Conservation (phyloP, 2,888 invertebrate species). For the Drosophila leonis region DNA sequence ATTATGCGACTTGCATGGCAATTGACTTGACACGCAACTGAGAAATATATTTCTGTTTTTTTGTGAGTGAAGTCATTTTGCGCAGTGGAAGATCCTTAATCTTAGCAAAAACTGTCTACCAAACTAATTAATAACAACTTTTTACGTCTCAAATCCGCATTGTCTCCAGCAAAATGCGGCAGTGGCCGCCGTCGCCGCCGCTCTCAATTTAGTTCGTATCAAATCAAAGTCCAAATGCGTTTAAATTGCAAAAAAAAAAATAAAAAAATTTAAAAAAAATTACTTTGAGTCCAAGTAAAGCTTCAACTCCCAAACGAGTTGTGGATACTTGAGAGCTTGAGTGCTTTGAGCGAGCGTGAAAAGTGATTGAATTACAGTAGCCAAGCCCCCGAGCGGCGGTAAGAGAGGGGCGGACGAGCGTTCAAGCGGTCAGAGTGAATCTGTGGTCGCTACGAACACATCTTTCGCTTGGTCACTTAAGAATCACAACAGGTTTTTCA, state of each 20-base stretch:
- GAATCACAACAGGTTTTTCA: slow-evolving; percentile 52
- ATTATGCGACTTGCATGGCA: slow-evolving; percentile 44
- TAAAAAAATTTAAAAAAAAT: background rate
- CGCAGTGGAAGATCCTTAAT: slow-evolving; percentile 34
- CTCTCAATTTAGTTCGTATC: slow-evolving; percentile 32
- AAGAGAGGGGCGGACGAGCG: background rate
- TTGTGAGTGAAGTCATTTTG: slow-evolving; percentile 16
- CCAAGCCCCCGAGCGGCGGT: background rate
- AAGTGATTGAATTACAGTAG: slow-evolving; percentile 65
- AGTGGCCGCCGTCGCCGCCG: slow-evolving; percentile 9
- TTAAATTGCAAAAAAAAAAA: slow-evolving; percentile 39
- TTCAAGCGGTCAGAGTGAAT: background rate
- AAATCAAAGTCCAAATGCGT: slow-evolving; percentile 61
- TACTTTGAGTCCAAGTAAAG: slow-evolving; percentile 21
- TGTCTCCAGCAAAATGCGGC: slow-evolving; percentile 8
- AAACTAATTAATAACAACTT: slow-evolving; percentile 34
- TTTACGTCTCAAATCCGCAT: slow-evolving; percentile 6
- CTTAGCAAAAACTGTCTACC: slow-evolving; percentile 8
- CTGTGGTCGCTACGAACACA: slow-evolving; percentile 30
- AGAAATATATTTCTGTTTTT: slow-evolving; percentile 19
- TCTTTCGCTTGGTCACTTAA: slow-evolving; percentile 47
- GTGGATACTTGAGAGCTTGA: slow-evolving; percentile 40
- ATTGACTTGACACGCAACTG: slow-evolving; percentile 38
- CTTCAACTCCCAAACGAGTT: slow-evolving; percentile 51
- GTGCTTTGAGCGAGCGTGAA: slow-evolving; percentile 46